Percentiles rank a stretch among this genome's conserved stretches.
Conservation (phyloP, 2,797 vertebrate species). For the Acomys russatus region DNA sequence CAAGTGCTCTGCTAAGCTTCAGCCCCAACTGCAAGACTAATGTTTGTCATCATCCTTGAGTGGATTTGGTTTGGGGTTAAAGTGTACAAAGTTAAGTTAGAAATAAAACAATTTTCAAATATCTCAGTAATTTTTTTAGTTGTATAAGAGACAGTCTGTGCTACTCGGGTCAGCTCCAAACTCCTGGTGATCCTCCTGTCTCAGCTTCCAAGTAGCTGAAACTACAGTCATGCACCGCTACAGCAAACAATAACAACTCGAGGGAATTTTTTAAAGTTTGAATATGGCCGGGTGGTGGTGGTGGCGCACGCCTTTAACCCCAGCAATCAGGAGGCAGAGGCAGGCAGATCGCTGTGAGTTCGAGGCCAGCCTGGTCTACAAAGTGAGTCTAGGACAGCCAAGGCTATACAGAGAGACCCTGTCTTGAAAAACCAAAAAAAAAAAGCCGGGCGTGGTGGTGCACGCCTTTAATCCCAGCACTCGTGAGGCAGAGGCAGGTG, state of each 20-base stretch:
- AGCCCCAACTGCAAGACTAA: neutral
- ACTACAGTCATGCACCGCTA: neutral
- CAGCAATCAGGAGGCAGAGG: too few species aligned
- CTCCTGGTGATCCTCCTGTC: neutral
- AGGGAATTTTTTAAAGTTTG: neutral
- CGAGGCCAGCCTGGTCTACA: too few species aligned
- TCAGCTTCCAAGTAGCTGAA: neutral
- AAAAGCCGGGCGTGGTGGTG: too few species aligned
- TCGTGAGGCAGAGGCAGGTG: too few species aligned
- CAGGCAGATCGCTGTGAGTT: too few species aligned
- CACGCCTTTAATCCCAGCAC: too few species aligned
- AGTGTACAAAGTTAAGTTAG: constrained; percentile 28
- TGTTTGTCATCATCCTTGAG: neutral
- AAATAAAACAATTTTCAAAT: neutral
- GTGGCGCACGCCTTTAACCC: too few species aligned
- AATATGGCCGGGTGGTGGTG: neutral
- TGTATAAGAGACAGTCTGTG: neutral
- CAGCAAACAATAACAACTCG: neutral
- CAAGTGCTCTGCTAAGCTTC: too few species aligned
- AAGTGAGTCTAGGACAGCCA: too few species aligned
- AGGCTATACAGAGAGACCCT: too few species aligned
- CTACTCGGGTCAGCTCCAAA: neutral
- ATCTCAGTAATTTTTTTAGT: constrained; percentile 13
- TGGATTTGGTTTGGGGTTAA: constrained; percentile 15
- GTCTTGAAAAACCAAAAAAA: too few species aligned